Conservation (phyloP, 2,888 invertebrate genomes). For the Digitonthophagus gazella region DNA sequence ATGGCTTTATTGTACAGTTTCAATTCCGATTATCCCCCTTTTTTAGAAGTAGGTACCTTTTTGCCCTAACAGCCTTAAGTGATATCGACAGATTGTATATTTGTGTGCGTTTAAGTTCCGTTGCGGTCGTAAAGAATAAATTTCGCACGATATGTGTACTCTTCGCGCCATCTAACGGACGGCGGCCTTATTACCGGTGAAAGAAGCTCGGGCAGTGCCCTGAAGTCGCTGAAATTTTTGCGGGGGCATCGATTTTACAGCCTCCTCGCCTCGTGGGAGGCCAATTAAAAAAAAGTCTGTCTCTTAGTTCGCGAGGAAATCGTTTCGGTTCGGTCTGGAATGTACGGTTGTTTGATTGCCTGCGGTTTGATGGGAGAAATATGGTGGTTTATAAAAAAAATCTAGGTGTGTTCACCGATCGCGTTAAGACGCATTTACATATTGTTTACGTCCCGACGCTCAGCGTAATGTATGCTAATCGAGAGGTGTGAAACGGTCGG, state of each 20-base stretch:
- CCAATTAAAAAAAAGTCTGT: neutral
- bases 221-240: neutral
- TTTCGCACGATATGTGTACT: neutral
- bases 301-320: neutral
- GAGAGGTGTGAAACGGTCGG: slow-evolving; percentile 31
- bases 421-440: neutral
- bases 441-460: neutral
- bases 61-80: too few relatives aligned
- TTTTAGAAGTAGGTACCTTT: too few relatives aligned
- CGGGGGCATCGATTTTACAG: neutral
- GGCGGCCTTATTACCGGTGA: neutral
- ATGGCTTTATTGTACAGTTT: too few relatives aligned
- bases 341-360: too few relatives aligned
- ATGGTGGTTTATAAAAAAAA: too few relatives aligned
- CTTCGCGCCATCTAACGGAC: neutral
- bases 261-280: neutral
- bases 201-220: neutral
- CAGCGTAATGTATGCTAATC: slow-evolving; percentile 35
- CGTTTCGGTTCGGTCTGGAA: too few relatives aligned
- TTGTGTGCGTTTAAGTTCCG: too few relatives aligned
- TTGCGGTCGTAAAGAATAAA: neutral
- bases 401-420: neutral
- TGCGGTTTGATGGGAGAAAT: too few relatives aligned
- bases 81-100: too few relatives aligned
- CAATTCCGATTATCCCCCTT: too few relatives aligned